Percentiles rank a stretch among this genome's conserved stretches.
phyloP scores from a whole-genome alignment of 2,113 vertebrate genomes.

The Melospiza georgiana region DNA sequence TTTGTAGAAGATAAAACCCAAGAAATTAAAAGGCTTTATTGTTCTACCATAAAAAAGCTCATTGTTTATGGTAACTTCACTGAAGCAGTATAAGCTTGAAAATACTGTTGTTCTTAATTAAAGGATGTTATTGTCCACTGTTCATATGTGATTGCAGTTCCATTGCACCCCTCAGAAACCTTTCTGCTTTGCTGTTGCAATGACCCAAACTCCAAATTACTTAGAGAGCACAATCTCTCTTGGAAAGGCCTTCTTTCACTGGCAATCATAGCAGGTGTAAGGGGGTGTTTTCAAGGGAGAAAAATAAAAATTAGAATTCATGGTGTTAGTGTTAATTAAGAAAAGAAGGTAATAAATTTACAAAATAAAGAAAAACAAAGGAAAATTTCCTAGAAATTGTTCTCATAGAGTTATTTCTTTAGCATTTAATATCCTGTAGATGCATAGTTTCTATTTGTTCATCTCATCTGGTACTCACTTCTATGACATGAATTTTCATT shows the following conservation, averaged over 20 bases:
- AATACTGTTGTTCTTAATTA: conserved; percentile 14
- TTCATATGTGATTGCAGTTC: neutral
- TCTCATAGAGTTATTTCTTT: neutral
- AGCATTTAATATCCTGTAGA: neutral
- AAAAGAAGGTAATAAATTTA: neutral
- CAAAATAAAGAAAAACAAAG: neutral
- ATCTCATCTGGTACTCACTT: neutral
- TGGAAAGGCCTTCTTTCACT: neutral
- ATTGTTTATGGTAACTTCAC: conserved; percentile 54
- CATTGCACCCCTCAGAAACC: neutral
- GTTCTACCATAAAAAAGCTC: conserved; percentile 49
- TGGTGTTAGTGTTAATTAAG: neutral
- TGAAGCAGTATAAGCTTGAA: conserved; percentile 29
- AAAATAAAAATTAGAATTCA: neutral
- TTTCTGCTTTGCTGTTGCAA: neutral
- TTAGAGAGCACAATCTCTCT: neutral
- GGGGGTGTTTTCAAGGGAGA: neutral
- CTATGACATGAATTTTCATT: neutral
- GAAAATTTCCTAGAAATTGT: neutral
- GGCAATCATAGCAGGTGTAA: neutral
- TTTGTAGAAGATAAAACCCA: neutral
- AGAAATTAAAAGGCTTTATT: conserved; percentile 40
- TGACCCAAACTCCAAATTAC: neutral
- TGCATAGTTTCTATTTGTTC: neutral
- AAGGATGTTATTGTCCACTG: conserved; percentile 23